Evolutionary conservation across 2,888 invertebrate genomes (phyloP).

Genomic region (Spodoptera littoralis): DNA sequence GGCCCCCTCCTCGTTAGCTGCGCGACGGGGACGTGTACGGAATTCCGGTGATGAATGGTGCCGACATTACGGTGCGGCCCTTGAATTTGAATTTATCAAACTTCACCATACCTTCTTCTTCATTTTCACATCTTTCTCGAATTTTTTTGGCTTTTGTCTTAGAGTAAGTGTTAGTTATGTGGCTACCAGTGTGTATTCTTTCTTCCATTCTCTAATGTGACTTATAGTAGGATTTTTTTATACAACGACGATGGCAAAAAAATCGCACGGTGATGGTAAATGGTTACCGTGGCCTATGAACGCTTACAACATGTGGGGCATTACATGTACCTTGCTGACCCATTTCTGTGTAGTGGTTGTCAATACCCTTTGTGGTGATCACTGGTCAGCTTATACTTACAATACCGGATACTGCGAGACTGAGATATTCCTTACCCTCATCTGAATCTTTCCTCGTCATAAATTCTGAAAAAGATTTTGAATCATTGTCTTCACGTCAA

Average conservation of each 20-base stretch:
- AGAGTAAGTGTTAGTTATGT: neutral
- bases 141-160: neutral
- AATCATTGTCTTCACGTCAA: conserved; percentile 4
- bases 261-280: no score
- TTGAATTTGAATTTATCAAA: conserved; percentile 57
- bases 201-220: no score
- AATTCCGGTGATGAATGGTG: conserved; percentile 55
- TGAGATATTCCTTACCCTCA: no score
- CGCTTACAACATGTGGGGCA: no score
- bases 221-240: no score
- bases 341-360: no score
- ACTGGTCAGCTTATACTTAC: no score
- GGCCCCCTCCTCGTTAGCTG: conserved; percentile 57
- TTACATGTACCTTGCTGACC: no score
- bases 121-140: neutral
- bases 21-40: conserved; percentile 58
- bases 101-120: conserved; percentile 9
- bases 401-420: neutral
- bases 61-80: conserved; percentile 49
- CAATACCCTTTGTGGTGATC: no score
- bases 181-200: no score
- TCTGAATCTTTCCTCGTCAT: neutral
- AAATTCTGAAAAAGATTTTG: neutral
- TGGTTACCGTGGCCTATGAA: no score
- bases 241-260: no score